These are phyloP conservation scores for Sebastes kiyomatsui DNA, from an alignment of 2,797 vertebrate genomes.

Conservation along the genomic window DNA sequence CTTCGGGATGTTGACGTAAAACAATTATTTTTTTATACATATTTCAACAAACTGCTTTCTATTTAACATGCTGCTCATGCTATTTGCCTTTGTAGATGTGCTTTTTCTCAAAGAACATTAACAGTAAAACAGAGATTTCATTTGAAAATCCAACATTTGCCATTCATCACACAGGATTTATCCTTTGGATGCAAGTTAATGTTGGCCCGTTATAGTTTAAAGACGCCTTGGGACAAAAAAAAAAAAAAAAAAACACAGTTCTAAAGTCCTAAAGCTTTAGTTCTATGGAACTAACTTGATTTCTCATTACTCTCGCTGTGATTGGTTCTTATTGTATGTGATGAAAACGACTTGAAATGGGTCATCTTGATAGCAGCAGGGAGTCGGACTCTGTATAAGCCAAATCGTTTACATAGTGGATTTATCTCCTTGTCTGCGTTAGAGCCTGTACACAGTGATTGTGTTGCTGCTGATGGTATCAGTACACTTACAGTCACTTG, in stretches of 20 bases:
- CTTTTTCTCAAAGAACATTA: neutral
- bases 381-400: neutral
- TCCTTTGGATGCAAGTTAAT: neutral
- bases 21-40: accelerated
- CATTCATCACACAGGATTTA: neutral
- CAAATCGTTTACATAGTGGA: neutral
- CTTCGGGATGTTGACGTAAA: neutral
- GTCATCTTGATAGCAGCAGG: neutral
- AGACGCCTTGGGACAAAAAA: neutral
- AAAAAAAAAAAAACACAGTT: neutral
- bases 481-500: neutral
- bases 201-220: neutral
- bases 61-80: neutral
- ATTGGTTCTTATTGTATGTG: neutral
- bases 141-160: neutral
- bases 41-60: neutral
- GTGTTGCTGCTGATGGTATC: neutral
- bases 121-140: neutral
- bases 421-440: neutral
- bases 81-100: neutral
- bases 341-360: neutral
- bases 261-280: neutral
- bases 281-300: neutral
- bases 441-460: neutral
- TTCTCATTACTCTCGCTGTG: neutral